Conservation (phyloP, 2,888 invertebrate species). For the Sphecodes monilicornis region DNA sequence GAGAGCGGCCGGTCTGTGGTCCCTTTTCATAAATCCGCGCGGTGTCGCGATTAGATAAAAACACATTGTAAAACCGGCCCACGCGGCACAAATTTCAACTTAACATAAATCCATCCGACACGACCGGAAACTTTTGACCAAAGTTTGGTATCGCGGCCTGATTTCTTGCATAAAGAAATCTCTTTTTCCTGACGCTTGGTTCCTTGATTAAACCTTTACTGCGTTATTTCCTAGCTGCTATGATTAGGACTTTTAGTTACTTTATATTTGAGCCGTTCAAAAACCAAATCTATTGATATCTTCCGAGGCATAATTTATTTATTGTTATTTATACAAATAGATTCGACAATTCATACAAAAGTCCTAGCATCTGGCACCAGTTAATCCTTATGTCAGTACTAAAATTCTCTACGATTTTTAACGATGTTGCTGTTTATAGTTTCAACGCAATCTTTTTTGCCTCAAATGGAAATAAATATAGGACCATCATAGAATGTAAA, state of each 20-base stretch:
- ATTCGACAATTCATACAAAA: too few species aligned
- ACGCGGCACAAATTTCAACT: slow-evolving; percentile 33
- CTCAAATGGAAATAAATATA: too few species aligned
- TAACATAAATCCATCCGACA: slow-evolving; percentile 32
- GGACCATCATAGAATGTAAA: too few species aligned
- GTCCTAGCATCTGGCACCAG: too few species aligned
- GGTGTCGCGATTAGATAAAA: slow-evolving; percentile 49
- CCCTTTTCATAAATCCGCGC: slow-evolving; percentile 50
- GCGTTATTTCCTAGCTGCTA: neutral
- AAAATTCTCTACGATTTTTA: too few species aligned
- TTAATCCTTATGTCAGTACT: too few species aligned
- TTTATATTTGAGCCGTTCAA: neutral
- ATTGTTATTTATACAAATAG: too few species aligned
- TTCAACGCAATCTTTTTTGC: too few species aligned
- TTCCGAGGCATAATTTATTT: too few species aligned
- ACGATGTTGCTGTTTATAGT: too few species aligned
- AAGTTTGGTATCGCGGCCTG: neutral
- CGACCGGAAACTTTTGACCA: neutral
- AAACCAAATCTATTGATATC: too few species aligned
- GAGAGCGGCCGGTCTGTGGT: neutral
- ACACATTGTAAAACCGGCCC: slow-evolving; percentile 31
- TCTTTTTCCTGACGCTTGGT: too few species aligned
- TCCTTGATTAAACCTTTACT: neutral
- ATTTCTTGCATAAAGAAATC: neutral
- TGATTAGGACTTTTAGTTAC: neutral